A percentile compares a stretch with the other conserved stretches of the same genome.
Evolutionary conservation across 2,888 invertebrate species (phyloP).

Genomic region (Drosophila parthenogenetica): DNA sequence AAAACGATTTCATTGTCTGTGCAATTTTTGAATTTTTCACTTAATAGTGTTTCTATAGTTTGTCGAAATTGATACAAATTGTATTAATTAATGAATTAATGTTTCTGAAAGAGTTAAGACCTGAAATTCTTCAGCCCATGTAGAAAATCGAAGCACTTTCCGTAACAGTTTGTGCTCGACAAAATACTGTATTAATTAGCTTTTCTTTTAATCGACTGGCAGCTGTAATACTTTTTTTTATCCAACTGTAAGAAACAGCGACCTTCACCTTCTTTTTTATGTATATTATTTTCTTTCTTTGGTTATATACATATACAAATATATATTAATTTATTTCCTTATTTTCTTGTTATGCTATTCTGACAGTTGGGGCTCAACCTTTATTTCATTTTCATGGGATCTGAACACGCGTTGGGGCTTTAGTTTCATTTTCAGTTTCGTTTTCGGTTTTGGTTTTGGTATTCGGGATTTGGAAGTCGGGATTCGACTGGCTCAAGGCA

Average conservation of each 20-base stretch:
- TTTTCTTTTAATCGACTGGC: slow-evolving; percentile 4
- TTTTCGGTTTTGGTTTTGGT: slow-evolving; percentile 6
- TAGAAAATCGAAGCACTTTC: too few species aligned
- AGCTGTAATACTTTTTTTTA: slow-evolving; percentile 11
- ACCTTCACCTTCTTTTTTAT: slow-evolving; percentile 7
- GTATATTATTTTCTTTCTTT: background rate
- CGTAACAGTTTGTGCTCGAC: background rate
- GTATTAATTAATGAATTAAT: too few species aligned
- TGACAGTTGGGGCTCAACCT: slow-evolving; percentile 15
- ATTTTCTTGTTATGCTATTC: slow-evolving; percentile 13
- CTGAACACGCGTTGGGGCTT: slow-evolving; percentile 56
- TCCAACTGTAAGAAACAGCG: slow-evolving; percentile 3
- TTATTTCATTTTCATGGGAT: slow-evolving; percentile 58
- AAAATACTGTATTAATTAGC: slow-evolving; percentile 4
- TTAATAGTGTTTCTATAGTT: background rate
- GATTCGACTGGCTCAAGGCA: slow-evolving; percentile 17
- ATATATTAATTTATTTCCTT: slow-evolving; percentile 11
- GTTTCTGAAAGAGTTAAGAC: too few species aligned
- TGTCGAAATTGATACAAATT: background rate
- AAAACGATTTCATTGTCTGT: background rate
- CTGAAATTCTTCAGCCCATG: too few species aligned
- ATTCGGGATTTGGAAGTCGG: slow-evolving; percentile 23
- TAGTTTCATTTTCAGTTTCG: slow-evolving; percentile 4
- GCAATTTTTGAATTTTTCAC: background rate
- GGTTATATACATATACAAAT: background rate